Conservation (phyloP, 2,797 vertebrate species). For the Urocyon cinereoargenteus region DNA sequence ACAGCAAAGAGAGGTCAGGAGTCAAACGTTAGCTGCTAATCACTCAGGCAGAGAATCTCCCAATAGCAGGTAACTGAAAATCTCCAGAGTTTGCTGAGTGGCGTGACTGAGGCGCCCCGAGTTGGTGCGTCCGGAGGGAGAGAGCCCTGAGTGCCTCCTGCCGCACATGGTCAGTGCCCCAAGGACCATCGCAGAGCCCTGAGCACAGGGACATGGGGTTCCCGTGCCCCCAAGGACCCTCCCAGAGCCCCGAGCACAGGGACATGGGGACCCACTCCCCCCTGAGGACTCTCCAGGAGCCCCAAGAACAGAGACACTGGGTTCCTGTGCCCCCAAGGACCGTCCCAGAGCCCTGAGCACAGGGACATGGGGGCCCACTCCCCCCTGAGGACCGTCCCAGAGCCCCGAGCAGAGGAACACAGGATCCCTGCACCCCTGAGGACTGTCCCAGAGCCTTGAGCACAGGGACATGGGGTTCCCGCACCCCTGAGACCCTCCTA, state of each 20-base stretch:
- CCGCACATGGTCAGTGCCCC: fast-evolving
- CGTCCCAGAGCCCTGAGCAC: not conserved
- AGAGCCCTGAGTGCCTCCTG: fast-evolving
- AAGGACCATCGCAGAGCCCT: not conserved
- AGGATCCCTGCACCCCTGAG: no score
- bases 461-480: no score
- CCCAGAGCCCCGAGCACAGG: no score
- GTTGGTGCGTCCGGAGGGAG: fast-evolving
- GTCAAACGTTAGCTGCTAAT: fast-evolving
- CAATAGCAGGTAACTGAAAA: fast-evolving
- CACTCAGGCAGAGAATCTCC: not conserved
- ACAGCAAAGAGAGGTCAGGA: not conserved
- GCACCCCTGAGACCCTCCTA: no score
- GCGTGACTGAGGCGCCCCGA: fast-evolving
- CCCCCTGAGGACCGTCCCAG: no score
- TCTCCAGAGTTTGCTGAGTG: not conserved
- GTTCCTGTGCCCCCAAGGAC: not conserved
- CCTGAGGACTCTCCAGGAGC: no score
- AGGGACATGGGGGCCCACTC: no score
- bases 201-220: not conserved
- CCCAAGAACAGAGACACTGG: no score
- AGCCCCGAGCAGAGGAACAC: no score
- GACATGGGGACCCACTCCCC: no score
- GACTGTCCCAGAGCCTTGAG: not conserved
- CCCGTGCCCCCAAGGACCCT: no score